These are phyloP conservation scores for Anthophora plumipes DNA, from an alignment of 2,888 invertebrate genomes.

Conservation along the genomic window DNA sequence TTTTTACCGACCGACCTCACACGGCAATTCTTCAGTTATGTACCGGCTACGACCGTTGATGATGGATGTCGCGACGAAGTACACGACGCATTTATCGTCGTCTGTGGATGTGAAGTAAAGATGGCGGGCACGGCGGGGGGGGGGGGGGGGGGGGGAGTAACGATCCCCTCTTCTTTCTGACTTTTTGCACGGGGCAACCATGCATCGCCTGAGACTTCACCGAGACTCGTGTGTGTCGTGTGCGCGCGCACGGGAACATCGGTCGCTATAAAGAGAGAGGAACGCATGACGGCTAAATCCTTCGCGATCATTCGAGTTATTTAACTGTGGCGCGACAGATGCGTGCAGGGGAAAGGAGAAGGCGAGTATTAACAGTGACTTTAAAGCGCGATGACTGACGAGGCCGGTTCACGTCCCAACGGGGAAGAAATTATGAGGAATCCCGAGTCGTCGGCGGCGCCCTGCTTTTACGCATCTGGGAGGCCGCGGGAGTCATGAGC, in stretches of 20 bases:
- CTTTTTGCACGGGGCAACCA: constrained; percentile 36
- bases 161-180: constrained; percentile 28
- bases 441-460: constrained; percentile 53
- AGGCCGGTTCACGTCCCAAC: constrained; percentile 41
- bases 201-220: constrained; percentile 18
- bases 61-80: constrained; percentile 37
- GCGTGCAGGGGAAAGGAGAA: constrained; percentile 26
- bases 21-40: constrained; percentile 54
- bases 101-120: neutral
- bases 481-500: neutral
- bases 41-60: constrained; percentile 18
- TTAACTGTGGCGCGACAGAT: constrained; percentile 65
- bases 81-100: constrained; percentile 27
- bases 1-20: constrained; percentile 66
- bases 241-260: neutral
- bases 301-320: constrained; percentile 71
- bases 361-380: constrained; percentile 43
- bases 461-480: constrained; percentile 43
- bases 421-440: constrained; percentile 63
- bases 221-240: neutral
- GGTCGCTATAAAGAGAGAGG: constrained; percentile 61
- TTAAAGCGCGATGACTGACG: constrained; percentile 61
- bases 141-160: neutral
- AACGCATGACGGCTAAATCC: constrained; percentile 72
- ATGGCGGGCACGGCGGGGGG: too few species aligned